Percentiles rank a stretch among this genome's conserved stretches.
These are phyloP conservation scores for Bedellia somnulentella DNA, from an alignment of 2,888 invertebrate species.

Conservation along the genomic window DNA sequence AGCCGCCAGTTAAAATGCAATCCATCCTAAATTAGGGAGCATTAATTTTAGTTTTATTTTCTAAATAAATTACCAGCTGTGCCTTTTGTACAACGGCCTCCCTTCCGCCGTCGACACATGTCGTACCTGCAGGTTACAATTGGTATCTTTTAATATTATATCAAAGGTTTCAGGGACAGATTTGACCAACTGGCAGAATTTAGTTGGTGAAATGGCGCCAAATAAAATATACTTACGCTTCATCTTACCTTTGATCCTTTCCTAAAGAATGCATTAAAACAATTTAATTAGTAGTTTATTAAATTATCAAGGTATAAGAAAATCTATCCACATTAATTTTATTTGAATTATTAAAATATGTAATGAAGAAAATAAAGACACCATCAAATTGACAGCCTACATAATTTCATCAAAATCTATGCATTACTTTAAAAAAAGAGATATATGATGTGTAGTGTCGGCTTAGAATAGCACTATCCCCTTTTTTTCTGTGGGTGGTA, in stretches of 20 bases:
- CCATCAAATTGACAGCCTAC: no score
- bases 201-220: conserved; percentile 42
- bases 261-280: conserved; percentile 11
- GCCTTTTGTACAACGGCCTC: conserved; percentile 96
- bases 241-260: conserved; percentile 19
- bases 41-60: no score
- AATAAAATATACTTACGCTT: conserved; percentile 23
- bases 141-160: conserved; percentile 18
- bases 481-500: no score
- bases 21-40: no score
- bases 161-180: not conserved
- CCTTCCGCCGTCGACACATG: conserved; percentile 96
- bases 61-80: conserved; percentile 88
- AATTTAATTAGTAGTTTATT: not conserved
- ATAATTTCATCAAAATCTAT: not conserved
- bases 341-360: no score
- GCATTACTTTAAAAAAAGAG: not conserved
- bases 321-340: no score
- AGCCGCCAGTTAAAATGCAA: no score
- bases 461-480: no score
- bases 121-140: conserved; percentile 82
- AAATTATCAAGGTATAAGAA: no score
- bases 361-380: no score
- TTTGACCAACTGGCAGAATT: not conserved
- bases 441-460: no score